Evolutionary conservation across 2,888 invertebrate species (phyloP).

Genomic region (Conus canariensis): DNA sequence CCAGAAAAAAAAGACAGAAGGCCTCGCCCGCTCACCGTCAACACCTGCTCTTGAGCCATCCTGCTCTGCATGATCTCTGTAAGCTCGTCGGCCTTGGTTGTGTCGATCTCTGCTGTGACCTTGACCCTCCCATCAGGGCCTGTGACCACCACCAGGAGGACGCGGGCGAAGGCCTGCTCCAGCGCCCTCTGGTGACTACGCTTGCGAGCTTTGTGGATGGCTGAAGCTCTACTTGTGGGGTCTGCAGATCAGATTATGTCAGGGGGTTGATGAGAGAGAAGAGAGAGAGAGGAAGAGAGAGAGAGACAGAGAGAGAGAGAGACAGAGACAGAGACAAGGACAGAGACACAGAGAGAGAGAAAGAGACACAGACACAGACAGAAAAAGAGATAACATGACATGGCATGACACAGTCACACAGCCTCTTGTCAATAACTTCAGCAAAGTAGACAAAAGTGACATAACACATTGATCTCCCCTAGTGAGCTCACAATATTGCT

Average conservation of each 20-base stretch:
- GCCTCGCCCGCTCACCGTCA: constrained; percentile 50
- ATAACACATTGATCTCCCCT: too few species aligned
- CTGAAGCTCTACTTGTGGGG: constrained; percentile 60
- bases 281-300: too few species aligned
- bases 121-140: constrained; percentile 59
- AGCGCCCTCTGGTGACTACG: constrained; percentile 65
- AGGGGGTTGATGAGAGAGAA: too few species aligned
- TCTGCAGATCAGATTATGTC: constrained; percentile 53
- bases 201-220: constrained; percentile 68
- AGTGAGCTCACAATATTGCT: too few species aligned
- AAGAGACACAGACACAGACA: neutral
- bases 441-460: too few species aligned
- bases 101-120: constrained; percentile 70
- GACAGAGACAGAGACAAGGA: neutral
- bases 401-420: too few species aligned
- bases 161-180: constrained; percentile 70
- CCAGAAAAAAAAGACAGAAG: neutral
- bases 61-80: constrained; percentile 43
- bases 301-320: too few species aligned
- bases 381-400: neutral
- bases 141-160: constrained; percentile 64
- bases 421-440: too few species aligned
- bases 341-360: neutral
- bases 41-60: constrained; percentile 42
- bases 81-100: constrained; percentile 60